Conservation (phyloP, 2,797 vertebrate genomes). For the Vespertilio murinus region DNA sequence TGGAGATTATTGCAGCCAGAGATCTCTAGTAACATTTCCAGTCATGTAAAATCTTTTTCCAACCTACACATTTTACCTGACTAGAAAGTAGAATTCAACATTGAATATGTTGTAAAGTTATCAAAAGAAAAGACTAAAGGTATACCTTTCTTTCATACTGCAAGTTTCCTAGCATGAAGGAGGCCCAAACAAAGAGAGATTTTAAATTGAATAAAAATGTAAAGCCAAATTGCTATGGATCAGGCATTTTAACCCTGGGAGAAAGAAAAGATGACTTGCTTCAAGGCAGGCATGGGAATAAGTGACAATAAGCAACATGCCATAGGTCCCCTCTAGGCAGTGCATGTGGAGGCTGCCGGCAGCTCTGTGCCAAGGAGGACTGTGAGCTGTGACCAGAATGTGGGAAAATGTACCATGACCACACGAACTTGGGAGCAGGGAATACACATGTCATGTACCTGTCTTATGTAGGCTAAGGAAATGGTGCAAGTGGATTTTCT, state of each 20-base stretch:
- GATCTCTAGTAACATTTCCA: background rate
- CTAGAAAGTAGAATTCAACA: background rate
- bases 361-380: background rate
- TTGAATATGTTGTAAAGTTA: background rate
- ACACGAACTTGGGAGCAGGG: background rate
- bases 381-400: no score
- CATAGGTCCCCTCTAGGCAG: background rate
- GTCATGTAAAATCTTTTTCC: background rate
- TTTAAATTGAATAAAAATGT: background rate
- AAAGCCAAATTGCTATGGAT: background rate
- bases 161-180: background rate
- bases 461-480: no score
- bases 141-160: background rate
- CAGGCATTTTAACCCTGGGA: background rate
- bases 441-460: no score
- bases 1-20: background rate
- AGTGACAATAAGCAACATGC: background rate
- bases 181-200: background rate
- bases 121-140: background rate
- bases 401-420: background rate
- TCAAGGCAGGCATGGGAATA: background rate
- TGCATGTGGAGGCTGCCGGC: background rate
- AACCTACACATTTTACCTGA: background rate
- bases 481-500: no score
- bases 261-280: background rate